A percentile compares a stretch with the other conserved stretches of the same genome.
Evolutionary conservation across 2,797 vertebrate genomes (phyloP).

Genomic region (Sparidentex hasta): DNA sequence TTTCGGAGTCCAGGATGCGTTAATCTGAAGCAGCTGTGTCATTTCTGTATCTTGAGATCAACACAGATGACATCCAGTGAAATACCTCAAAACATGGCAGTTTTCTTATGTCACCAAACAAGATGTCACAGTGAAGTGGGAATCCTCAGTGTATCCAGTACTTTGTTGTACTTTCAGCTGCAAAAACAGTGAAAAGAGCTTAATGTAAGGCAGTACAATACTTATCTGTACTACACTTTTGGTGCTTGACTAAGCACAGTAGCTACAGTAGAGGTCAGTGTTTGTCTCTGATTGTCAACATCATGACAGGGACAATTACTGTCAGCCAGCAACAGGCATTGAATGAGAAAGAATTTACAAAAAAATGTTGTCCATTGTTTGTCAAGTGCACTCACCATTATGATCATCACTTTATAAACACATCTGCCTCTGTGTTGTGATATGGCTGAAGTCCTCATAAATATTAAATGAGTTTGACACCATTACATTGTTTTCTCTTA

Average conservation of each 20-base stretch:
- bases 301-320: neutral
- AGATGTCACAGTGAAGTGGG: neutral
- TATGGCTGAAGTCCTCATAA: neutral
- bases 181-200: neutral
- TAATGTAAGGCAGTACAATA: neutral
- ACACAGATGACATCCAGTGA: neutral
- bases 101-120: neutral
- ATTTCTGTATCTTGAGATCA: neutral
- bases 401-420: neutral
- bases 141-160: neutral
- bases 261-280: conserved; percentile 54
- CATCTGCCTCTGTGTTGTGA: neutral
- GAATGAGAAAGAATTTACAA: neutral
- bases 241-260: conserved; percentile 1
- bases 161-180: neutral
- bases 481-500: neutral
- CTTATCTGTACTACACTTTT: neutral
- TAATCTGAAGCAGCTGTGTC: neutral
- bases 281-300: conserved; percentile 26
- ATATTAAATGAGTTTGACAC: conserved; percentile 3
- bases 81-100: neutral
- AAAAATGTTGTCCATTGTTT: neutral
- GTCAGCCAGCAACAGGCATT: neutral
- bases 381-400: neutral
- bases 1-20: neutral